These are phyloP conservation scores for Coelopa frigida DNA, from an alignment of 1,140 invertebrate genomes.

Conservation along the genomic window DNA sequence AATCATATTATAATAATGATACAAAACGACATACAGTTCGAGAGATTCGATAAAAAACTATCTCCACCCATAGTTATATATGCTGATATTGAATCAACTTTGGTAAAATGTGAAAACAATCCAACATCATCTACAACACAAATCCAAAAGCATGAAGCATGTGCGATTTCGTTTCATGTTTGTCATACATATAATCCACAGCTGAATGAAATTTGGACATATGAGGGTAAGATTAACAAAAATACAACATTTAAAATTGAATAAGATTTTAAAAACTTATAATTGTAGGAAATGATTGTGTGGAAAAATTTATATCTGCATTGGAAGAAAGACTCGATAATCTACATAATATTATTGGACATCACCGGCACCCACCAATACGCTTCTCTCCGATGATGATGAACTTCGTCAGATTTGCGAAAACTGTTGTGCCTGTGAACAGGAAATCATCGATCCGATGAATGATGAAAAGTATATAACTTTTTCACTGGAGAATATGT, in stretches of 20 bases:
- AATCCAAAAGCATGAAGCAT: constrained; percentile 33
- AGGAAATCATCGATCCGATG: constrained; percentile 19
- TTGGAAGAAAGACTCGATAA: too few relatives aligned
- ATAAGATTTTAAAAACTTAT: constrained; percentile 18
- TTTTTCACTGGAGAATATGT: constrained; percentile 32
- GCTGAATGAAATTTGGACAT: constrained; percentile 21
- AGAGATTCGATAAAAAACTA: constrained; percentile 24
- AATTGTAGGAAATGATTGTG: constrained; percentile 7
- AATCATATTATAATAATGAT: constrained; percentile 21
- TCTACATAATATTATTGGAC: too few relatives aligned
- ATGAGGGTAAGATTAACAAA: constrained; percentile 25
- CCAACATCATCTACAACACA: constrained; percentile 3
- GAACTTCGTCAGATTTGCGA: constrained; percentile 32
- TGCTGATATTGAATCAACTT: constrained; percentile 37
- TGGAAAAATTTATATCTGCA: constrained; percentile 14
- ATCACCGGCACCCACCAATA: constrained; percentile 17
- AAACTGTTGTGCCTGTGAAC: too few relatives aligned
- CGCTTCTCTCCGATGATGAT: constrained; percentile 2
- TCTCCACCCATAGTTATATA: constrained; percentile 33
- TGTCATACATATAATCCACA: constrained; percentile 27
- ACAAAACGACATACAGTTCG: constrained; percentile 24
- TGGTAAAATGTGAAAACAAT: constrained; percentile 16
- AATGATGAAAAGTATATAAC: constrained; percentile 43
- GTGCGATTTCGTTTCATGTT: constrained; percentile 27
- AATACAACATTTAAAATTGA: constrained; percentile 23